A percentile compares a stretch with the other conserved stretches of the same genome.
These are phyloP conservation scores for Idaea aversata DNA, from an alignment of 2,888 invertebrate genomes.

Conservation along the genomic window DNA sequence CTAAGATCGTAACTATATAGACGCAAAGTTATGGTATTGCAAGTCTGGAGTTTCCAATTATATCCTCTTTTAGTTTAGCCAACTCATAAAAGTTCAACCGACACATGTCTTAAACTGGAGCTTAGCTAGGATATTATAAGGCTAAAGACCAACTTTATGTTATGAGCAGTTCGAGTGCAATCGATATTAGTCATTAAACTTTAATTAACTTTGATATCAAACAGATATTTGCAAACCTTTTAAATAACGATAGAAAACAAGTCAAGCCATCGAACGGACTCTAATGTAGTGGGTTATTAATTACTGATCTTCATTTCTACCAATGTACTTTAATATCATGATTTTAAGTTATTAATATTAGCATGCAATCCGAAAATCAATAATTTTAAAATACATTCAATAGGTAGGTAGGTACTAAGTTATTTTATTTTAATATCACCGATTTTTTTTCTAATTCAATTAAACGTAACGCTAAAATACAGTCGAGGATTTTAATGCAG, in stretches of 20 bases:
- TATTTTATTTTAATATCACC: too few species aligned
- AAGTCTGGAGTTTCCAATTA: slow-evolving; percentile 75
- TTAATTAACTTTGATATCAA: slow-evolving; percentile 31
- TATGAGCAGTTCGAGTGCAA: slow-evolving; percentile 26
- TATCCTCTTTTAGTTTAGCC: slow-evolving; percentile 66
- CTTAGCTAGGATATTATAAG: slow-evolving; percentile 38
- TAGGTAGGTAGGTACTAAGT: too few species aligned
- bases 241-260: slow-evolving; percentile 31
- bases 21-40: slow-evolving; percentile 43
- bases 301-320: background rate
- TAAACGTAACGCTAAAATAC: background rate
- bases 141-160: slow-evolving; percentile 30
- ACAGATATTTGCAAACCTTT: slow-evolving; percentile 31
- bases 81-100: slow-evolving; percentile 74
- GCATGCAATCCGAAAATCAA: too few species aligned
- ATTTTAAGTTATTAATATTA: too few species aligned
- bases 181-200: slow-evolving; percentile 31
- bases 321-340: too few species aligned
- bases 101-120: slow-evolving; percentile 54
- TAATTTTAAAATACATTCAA: too few species aligned
- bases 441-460: background rate
- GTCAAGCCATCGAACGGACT: slow-evolving; percentile 27
- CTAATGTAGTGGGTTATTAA: slow-evolving; percentile 14
- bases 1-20: slow-evolving; percentile 52
- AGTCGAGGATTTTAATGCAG: slow-evolving; percentile 56